phyloP scores from a whole-genome alignment of 2,797 vertebrate genomes.

The Cyclura pinguis region DNA sequence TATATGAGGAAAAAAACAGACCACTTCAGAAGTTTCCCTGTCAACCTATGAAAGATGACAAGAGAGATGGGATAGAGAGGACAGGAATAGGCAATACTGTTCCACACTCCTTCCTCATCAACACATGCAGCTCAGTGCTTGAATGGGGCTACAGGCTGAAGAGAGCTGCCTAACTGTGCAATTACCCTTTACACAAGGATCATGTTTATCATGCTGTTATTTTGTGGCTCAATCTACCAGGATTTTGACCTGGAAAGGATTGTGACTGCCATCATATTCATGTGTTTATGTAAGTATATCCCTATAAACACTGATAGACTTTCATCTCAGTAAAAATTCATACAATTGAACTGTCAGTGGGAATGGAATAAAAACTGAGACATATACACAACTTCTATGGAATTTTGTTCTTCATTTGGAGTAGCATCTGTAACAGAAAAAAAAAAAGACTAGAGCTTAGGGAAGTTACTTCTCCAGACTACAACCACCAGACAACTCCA shows the following conservation, averaged over 20 bases:
- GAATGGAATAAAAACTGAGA: neutral
- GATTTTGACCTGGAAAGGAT: neutral
- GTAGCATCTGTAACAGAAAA: neutral
- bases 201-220: neutral
- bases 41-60: neutral
- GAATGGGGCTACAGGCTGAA: too few species aligned
- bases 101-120: too few species aligned
- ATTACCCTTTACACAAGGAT: neutral
- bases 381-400: neutral
- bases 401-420: neutral
- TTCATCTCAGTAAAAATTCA: neutral
- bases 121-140: too few species aligned
- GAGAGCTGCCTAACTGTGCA: too few species aligned
- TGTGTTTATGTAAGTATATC: neutral
- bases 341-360: neutral
- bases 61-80: neutral
- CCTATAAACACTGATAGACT: neutral
- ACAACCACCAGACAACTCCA: too few species aligned
- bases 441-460: neutral
- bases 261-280: neutral
- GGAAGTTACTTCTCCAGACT: too few species aligned
- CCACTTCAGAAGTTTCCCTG: neutral
- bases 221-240: neutral
- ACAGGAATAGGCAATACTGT: neutral
- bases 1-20: too few species aligned